These are phyloP conservation scores for Vultur gryphus DNA, from an alignment of 2,797 vertebrate species.

Conservation along the genomic window DNA sequence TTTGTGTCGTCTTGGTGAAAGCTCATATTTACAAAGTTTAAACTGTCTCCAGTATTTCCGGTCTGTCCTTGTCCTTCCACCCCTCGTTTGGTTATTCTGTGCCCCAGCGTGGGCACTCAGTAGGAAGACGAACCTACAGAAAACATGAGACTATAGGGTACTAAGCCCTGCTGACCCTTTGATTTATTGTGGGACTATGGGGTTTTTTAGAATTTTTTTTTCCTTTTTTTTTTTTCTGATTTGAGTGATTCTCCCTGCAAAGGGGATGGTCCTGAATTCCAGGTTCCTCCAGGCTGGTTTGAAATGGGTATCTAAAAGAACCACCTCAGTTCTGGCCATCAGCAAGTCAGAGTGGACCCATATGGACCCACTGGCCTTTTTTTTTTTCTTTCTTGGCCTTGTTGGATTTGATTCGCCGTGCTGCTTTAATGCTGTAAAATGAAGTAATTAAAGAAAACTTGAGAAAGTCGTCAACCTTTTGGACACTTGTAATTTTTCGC, in stretches of 20 bases:
- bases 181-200: neutral
- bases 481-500: conserved; percentile 39
- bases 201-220: fast-evolving
- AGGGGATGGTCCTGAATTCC: neutral
- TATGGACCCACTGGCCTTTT: neutral
- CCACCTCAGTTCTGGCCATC: neutral
- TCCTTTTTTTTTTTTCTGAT: neutral
- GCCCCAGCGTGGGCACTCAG: fast-evolving
- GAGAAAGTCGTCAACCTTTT: conserved; percentile 3
- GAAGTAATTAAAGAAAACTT: conserved; percentile 30
- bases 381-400: neutral
- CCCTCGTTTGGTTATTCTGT: neutral
- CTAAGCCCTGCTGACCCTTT: neutral
- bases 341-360: neutral
- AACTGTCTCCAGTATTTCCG: neutral
- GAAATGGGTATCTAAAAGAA: neutral
- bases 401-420: neutral
- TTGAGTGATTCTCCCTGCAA: neutral
- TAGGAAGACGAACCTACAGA: neutral
- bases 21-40: conserved; percentile 24
- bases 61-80: neutral
- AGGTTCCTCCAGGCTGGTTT: neutral
- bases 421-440: neutral
- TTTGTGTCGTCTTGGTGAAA: conserved; percentile 3
- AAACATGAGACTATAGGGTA: neutral